Percentiles rank a stretch among this genome's conserved stretches.
Conservation (phyloP, 2,797 vertebrate species). For the Eulemur albifrons region DNA sequence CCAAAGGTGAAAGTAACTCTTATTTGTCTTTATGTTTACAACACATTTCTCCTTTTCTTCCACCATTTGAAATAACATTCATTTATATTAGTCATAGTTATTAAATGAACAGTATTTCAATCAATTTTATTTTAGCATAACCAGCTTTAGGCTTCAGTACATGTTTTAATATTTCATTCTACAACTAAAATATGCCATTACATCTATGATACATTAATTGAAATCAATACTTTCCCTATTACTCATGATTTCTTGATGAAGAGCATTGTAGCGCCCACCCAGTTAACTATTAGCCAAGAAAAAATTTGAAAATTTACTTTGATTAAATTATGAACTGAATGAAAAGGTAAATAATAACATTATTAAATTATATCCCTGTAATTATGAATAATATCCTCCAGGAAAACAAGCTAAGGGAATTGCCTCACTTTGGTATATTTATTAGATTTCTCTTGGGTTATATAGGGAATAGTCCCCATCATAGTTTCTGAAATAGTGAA, state of each 20-base stretch:
- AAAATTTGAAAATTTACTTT: neutral
- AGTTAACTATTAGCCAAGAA: neutral
- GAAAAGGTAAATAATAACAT: neutral
- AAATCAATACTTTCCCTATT: neutral
- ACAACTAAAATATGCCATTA: neutral
- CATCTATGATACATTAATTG: neutral
- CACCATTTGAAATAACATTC: neutral
- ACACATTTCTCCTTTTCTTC: neutral
- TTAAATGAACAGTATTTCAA: neutral
- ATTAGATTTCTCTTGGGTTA: neutral
- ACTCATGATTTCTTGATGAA: neutral
- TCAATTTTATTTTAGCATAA: neutral
- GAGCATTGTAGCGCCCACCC: neutral
- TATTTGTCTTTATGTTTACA: neutral
- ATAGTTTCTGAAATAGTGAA: constrained; percentile 25
- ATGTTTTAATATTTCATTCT: constrained; percentile 23
- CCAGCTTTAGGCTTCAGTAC: neutral
- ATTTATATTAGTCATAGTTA: neutral
- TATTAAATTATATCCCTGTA: neutral
- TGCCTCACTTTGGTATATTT: neutral
- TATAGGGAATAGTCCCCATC: neutral
- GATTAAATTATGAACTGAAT: neutral
- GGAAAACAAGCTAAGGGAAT: neutral
- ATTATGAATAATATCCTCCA: neutral
- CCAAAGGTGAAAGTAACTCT: neutral